A percentile compares a stretch with the other conserved stretches of the same genome.
phyloP scores from a whole-genome alignment of 92 coral and sea anemone genomes.

The Epizoanthus rinbou region DNA sequence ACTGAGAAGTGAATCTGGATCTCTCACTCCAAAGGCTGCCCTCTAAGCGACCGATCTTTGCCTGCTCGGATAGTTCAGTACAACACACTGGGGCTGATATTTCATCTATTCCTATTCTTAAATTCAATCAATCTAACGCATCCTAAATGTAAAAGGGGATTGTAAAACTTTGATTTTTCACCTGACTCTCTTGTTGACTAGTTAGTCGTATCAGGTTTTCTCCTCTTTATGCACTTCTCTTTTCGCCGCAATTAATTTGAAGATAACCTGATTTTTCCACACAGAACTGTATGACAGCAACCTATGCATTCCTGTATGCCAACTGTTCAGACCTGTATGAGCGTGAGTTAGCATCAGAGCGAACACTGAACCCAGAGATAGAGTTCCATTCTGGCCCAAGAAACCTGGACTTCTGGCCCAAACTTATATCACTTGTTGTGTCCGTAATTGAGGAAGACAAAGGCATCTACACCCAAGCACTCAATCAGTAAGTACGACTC shows the following conservation, averaged over 20 bases:
- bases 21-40: too few relatives aligned
- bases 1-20: too few relatives aligned
- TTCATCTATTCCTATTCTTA: too few relatives aligned
- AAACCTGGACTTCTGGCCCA: constrained; percentile 99
- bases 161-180: too few relatives aligned
- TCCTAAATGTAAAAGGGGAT: too few relatives aligned
- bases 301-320: constrained; percentile 87
- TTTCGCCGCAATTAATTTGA: not conserved
- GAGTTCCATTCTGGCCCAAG: constrained; percentile 80
- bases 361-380: constrained; percentile 44
- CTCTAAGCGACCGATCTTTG: too few relatives aligned
- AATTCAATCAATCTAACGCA: too few relatives aligned
- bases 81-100: too few relatives aligned
- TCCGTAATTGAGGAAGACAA: constrained; percentile 96
- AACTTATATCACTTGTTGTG: constrained; percentile 91
- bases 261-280: not conserved
- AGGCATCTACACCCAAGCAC: constrained; percentile 85
- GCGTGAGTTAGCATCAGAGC: constrained; percentile 79
- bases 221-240: too few relatives aligned
- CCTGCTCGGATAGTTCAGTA: too few relatives aligned
- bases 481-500: constrained; percentile 84
- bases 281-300: constrained; percentile 92
- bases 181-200: too few relatives aligned
- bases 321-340: constrained; percentile 93
- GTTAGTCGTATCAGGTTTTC: too few relatives aligned